Percentiles rank a stretch among this genome's conserved stretches.
These are phyloP conservation scores for Pteropus alecto DNA, from an alignment of 2,113 vertebrate genomes.

Conservation along the genomic window DNA sequence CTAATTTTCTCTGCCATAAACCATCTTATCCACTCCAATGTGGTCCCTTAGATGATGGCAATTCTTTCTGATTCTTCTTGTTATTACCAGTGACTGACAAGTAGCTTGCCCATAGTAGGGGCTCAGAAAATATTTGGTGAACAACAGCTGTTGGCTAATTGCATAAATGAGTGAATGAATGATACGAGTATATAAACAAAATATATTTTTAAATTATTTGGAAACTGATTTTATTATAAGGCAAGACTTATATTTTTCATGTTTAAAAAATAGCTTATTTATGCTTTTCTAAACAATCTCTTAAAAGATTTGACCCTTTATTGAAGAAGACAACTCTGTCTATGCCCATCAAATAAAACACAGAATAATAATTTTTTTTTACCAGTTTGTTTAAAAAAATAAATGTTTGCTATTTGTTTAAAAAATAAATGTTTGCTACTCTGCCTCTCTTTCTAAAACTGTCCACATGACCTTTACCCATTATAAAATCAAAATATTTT, in stretches of 20 bases:
- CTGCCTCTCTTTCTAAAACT: neutral
- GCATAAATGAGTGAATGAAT: neutral
- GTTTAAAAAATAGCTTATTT: neutral
- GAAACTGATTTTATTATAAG: slow-evolving; percentile 2
- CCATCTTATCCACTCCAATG: too few relatives aligned
- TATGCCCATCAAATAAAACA: neutral
- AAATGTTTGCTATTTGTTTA: neutral
- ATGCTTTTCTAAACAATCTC: neutral
- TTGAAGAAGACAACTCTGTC: neutral
- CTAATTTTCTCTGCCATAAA: neutral
- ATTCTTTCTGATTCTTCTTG: neutral
- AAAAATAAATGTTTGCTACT: neutral
- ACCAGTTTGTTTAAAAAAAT: neutral
- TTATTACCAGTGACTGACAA: neutral
- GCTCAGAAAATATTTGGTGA: neutral
- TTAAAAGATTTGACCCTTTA: neutral
- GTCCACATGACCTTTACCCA: neutral
- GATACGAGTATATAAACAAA: neutral
- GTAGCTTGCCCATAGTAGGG: neutral
- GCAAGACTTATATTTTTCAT: neutral
- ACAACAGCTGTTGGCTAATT: neutral
- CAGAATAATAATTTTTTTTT: neutral
- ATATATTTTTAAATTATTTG: neutral
- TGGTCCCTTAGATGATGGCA: too few relatives aligned
- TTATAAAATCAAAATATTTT: neutral